Percentiles rank a stretch among this genome's conserved stretches.
These are phyloP conservation scores for Nomada hirtipes DNA, from an alignment of 2,888 invertebrate species.

Conservation along the genomic window DNA sequence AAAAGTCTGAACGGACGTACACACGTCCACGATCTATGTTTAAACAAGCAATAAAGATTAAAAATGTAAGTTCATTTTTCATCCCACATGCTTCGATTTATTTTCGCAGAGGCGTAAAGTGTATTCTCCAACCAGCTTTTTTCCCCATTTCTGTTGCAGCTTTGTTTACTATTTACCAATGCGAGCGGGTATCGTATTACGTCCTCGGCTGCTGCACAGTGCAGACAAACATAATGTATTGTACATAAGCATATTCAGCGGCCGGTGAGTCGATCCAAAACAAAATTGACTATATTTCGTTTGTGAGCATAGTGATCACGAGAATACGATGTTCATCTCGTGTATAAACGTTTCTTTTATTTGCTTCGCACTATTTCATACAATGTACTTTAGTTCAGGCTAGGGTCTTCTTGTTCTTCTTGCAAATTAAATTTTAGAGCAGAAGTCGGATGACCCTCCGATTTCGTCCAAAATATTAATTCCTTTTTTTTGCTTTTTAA, in stretches of 20 bases:
- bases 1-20: too few relatives aligned
- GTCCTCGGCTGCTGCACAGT: background rate
- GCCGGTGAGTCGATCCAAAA: background rate
- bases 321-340: background rate
- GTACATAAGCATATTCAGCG: background rate
- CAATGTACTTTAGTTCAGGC: background rate
- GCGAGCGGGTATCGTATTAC: background rate
- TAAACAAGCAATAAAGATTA: too few relatives aligned
- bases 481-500: background rate
- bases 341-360: background rate
- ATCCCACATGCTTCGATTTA: too few relatives aligned
- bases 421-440: background rate
- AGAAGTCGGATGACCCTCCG: background rate
- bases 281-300: background rate
- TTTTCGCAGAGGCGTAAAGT: too few relatives aligned
- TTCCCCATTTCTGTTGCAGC: background rate
- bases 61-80: too few relatives aligned
- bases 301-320: constrained; percentile 12
- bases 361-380: background rate
- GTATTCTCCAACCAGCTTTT: background rate
- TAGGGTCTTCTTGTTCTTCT: constrained; percentile 9
- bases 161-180: background rate
- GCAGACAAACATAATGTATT: too few relatives aligned
- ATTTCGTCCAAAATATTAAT: background rate
- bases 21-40: too few relatives aligned